These are phyloP conservation scores for Lucinisca nassula DNA, from an alignment of 2,888 invertebrate species.

Conservation along the genomic window DNA sequence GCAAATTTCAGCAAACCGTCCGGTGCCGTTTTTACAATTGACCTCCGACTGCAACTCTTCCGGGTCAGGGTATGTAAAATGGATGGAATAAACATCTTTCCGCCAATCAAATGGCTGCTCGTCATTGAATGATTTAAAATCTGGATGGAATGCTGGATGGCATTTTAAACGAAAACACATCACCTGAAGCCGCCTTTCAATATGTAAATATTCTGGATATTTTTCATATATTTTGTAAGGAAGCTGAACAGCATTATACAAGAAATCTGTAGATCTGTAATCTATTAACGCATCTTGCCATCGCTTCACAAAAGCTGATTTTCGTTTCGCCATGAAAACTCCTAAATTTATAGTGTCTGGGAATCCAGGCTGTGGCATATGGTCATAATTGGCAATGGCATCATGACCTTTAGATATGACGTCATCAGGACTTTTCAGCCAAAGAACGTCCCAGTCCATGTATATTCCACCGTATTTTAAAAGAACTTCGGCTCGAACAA, in stretches of 20 bases:
- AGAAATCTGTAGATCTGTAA: conserved; percentile 75
- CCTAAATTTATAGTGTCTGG: conserved; percentile 80
- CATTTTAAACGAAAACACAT: conserved; percentile 85
- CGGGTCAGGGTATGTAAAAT: conserved; percentile 86
- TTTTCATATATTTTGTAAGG: conserved; percentile 82
- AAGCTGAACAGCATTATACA: conserved; percentile 76
- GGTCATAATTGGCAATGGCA: conserved; percentile 84
- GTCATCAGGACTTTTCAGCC: conserved; percentile 80
- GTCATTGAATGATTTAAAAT: conserved; percentile 78
- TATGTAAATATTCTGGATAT: conserved; percentile 80
- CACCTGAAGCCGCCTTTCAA: conserved; percentile 83
- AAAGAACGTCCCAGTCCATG: conserved; percentile 86
- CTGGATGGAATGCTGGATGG: conserved; percentile 82
- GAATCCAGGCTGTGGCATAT: conserved; percentile 77
- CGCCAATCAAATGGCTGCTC: conserved; percentile 83
- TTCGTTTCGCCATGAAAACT: conserved; percentile 82
- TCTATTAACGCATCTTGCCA: conserved; percentile 75
- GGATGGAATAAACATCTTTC: conserved; percentile 83
- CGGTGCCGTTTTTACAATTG: conserved; percentile 65
- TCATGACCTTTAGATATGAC: conserved; percentile 77
- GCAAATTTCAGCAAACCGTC: conserved; percentile 84
- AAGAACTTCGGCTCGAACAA: conserved; percentile 84
- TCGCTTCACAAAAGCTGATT: conserved; percentile 73
- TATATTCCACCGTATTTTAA: conserved; percentile 87
- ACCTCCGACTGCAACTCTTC: conserved; percentile 75